Conservation (phyloP, 2,113 vertebrate species). For the Thymallus thymallus region DNA sequence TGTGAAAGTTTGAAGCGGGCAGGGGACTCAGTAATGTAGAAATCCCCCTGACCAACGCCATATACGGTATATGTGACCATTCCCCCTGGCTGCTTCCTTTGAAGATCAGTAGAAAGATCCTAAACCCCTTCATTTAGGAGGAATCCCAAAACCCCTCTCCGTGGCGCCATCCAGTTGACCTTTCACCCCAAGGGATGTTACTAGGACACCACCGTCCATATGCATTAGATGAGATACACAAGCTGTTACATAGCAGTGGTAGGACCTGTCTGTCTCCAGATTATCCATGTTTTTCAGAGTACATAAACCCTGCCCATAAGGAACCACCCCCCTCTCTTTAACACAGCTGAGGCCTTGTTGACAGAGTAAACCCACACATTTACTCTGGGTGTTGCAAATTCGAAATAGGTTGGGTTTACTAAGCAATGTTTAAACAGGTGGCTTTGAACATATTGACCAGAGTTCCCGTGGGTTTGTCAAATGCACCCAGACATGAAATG, state of each 20-base stretch:
- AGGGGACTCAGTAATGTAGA: background rate
- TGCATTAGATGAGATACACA: background rate
- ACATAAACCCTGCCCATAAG: conserved; percentile 1
- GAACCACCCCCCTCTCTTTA: conserved; percentile 1
- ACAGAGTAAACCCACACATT: conserved; percentile 29
- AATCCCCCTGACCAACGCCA: background rate
- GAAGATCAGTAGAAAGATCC: conserved; percentile 10
- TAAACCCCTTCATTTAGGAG: conserved; percentile 10
- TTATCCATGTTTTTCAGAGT: conserved; percentile 7
- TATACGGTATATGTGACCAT: no score
- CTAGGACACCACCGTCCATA: conserved; percentile 10
- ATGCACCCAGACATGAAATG: conserved; percentile 2
- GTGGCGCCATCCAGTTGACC: conserved; percentile 22
- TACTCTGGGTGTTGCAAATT: conserved; percentile 9
- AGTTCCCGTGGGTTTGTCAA: background rate
- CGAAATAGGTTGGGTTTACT: conserved; percentile 7
- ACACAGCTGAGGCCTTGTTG: conserved; percentile 13
- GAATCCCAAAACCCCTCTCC: background rate
- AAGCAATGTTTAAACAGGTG: background rate
- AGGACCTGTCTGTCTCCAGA: background rate
- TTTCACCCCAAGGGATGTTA: conserved; percentile 16
- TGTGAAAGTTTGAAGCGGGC: background rate
- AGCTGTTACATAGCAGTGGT: background rate
- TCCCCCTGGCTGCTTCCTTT: background rate
- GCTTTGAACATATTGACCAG: conserved; percentile 2